A percentile compares a stretch with the other conserved stretches of the same genome.
phyloP scores from a whole-genome alignment of 2,113 vertebrate species.

The Istiophorus platypterus region DNA sequence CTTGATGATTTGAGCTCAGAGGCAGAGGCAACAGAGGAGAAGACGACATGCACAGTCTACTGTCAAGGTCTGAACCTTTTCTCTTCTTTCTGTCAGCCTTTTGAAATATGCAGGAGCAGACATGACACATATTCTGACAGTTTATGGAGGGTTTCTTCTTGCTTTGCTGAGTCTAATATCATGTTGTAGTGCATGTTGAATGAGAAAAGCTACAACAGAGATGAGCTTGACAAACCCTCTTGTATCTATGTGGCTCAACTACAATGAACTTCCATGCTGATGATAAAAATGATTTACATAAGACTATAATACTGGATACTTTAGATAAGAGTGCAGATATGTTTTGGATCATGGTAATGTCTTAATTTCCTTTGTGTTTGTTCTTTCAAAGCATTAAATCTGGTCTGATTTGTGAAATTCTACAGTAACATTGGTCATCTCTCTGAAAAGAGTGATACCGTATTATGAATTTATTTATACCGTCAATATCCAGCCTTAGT shows the following conservation, averaged over 20 bases:
- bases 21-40: conserved; percentile 32
- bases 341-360: background rate
- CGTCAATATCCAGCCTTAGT: background rate
- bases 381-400: background rate
- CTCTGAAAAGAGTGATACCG: background rate
- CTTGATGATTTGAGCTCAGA: conserved; percentile 25
- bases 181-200: background rate
- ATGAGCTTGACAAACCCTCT: background rate
- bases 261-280: conserved; percentile 46
- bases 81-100: background rate
- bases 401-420: background rate
- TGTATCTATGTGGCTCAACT: background rate
- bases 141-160: background rate
- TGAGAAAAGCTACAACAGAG: background rate
- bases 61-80: conserved; percentile 59
- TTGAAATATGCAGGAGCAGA: conserved; percentile 9
- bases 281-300: conserved; percentile 9
- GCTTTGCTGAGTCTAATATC: background rate
- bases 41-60: conserved; percentile 29
- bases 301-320: background rate
- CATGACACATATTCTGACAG: background rate
- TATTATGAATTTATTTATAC: background rate
- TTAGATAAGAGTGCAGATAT: background rate
- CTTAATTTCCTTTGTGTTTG: background rate
- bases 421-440: background rate